A percentile compares a stretch with the other conserved stretches of the same genome.
These are phyloP conservation scores for Megalopta genalis DNA, from an alignment of 1,140 invertebrate genomes.

Conservation along the genomic window DNA sequence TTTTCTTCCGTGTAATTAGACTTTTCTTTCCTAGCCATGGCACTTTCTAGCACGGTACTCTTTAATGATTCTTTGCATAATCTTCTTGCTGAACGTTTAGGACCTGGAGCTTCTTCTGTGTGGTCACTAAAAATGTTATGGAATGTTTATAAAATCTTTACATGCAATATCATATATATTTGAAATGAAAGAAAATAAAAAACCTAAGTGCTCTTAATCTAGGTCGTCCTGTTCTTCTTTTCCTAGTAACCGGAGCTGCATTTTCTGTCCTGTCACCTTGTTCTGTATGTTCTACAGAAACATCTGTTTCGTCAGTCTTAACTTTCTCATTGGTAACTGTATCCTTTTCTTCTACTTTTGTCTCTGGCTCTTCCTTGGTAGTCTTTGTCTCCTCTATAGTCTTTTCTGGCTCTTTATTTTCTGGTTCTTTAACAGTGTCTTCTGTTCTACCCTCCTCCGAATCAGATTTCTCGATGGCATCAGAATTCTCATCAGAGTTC, in stretches of 20 bases:
- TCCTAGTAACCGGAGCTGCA: constrained; percentile 64
- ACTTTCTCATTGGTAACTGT: constrained; percentile 30
- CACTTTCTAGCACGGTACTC: constrained; percentile 78
- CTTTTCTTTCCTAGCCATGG: constrained; percentile 80
- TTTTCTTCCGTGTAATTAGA: constrained; percentile 77
- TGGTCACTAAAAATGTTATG: constrained; percentile 71
- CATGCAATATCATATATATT: constrained; percentile 19
- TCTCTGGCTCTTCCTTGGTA: constrained; percentile 23
- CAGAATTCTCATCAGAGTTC: constrained; percentile 71
- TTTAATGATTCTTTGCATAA: constrained; percentile 77
- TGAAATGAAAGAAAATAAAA: constrained; percentile 32
- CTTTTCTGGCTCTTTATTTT: constrained; percentile 16
- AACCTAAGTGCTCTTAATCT: constrained; percentile 72
- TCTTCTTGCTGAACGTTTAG: constrained; percentile 78
- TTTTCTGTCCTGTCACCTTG: constrained; percentile 41
- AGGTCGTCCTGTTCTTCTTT: constrained; percentile 67
- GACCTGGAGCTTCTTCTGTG: constrained; percentile 70
- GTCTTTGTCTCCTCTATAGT: constrained; percentile 4
- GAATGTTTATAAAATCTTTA: constrained; percentile 46
- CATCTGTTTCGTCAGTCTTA: constrained; percentile 35
- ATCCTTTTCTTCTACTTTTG: constrained; percentile 26
- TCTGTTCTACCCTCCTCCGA: constrained; percentile 58
- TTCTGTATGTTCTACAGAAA: constrained; percentile 27
- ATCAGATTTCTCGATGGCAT: constrained; percentile 70
- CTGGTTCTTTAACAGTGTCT: constrained; percentile 36